A percentile compares a stretch with the other conserved stretches of the same genome.
phyloP scores from a whole-genome alignment of 2,888 invertebrate genomes.

The Tuberolachnus salignus region DNA sequence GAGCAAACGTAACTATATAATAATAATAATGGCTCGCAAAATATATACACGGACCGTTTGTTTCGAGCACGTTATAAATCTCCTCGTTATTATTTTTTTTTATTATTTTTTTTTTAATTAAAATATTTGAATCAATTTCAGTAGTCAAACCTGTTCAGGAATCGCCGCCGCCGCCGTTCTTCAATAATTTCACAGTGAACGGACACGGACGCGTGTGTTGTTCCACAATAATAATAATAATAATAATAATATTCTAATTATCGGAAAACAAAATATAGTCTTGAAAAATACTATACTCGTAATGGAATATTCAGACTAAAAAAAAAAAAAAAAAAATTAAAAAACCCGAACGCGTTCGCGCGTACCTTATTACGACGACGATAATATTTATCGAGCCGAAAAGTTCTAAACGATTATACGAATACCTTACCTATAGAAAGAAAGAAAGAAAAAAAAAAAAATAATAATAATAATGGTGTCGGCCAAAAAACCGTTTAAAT shows the following conservation, averaged over 20 bases:
- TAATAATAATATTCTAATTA: constrained; percentile 7
- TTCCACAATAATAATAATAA: constrained; percentile 1
- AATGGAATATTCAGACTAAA: not conserved
- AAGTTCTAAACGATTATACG: too few relatives aligned
- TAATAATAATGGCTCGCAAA: constrained; percentile 35
- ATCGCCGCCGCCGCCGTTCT: not conserved
- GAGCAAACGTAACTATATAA: not conserved
- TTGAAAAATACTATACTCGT: constrained; percentile 12
- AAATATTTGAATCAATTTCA: constrained; percentile 52
- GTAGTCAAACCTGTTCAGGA: constrained; percentile 47
- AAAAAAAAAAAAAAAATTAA: too few relatives aligned
- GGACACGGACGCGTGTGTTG: not conserved
- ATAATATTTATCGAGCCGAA: not conserved
- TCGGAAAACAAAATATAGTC: not conserved
- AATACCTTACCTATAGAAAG: too few relatives aligned
- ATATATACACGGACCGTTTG: constrained; percentile 5
- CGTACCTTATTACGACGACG: not conserved
- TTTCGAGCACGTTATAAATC: constrained; percentile 44
- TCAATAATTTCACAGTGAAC: not conserved
- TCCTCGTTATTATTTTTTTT: not conserved
- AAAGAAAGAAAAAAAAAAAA: too few relatives aligned
- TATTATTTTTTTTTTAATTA: constrained; percentile 32
- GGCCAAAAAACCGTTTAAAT: too few relatives aligned
- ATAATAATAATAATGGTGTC: too few relatives aligned
- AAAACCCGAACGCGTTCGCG: not conserved